These are phyloP conservation scores for Poeciliopsis gracilis DNA, from an alignment of 2,797 vertebrate species.

Conservation along the genomic window DNA sequence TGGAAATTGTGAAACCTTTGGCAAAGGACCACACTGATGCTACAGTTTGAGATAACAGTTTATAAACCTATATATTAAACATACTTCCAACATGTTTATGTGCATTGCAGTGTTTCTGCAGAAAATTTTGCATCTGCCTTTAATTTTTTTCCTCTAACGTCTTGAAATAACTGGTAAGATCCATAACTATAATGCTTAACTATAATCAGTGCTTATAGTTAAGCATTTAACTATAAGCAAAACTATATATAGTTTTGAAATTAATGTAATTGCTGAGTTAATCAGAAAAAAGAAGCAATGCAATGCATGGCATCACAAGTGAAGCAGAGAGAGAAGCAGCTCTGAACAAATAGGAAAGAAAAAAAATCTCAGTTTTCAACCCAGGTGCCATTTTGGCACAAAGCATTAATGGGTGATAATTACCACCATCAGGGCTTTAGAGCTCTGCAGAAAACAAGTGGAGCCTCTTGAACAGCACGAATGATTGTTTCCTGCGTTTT, in stretches of 20 bases:
- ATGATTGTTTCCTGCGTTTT: constrained; percentile 41
- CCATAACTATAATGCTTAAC: not conserved
- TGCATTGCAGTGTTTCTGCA: not conserved
- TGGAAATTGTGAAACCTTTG: not conserved
- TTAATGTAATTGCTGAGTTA: not conserved
- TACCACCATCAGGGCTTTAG: constrained; percentile 42
- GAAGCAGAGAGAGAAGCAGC: not conserved
- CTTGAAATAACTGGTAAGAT: not conserved
- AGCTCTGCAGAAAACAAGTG: constrained; percentile 50
- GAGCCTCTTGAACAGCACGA: constrained; percentile 29
- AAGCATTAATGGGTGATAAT: constrained; percentile 66
- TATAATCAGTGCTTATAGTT: not conserved
- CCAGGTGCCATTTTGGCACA: constrained; percentile 55
- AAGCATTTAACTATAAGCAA: not conserved
- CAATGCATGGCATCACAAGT: constrained; percentile 2
- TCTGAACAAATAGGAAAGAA: constrained; percentile 12
- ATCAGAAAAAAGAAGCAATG: not conserved
- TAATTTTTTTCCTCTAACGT: not conserved
- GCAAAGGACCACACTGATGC: not conserved
- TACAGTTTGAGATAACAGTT: not conserved
- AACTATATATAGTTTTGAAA: not conserved
- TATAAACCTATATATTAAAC: not conserved
- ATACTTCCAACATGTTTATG: not conserved
- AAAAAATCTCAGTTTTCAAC: constrained; percentile 25
- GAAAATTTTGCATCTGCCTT: not conserved